These are phyloP conservation scores for Uria aalge DNA, from an alignment of 2,113 vertebrate genomes.

Conservation along the genomic window DNA sequence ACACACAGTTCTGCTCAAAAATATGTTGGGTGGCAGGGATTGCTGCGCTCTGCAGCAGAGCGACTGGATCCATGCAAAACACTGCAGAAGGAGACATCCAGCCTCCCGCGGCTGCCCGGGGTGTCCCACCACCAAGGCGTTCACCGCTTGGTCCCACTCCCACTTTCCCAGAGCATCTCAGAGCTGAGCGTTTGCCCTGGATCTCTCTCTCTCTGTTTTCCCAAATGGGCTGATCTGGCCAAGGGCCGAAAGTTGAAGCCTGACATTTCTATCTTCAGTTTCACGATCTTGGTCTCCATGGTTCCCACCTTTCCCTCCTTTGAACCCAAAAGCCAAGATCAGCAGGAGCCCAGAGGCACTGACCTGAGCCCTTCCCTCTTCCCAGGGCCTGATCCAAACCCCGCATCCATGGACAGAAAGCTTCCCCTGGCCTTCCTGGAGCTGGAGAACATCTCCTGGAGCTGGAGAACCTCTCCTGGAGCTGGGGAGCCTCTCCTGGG, in stretches of 20 bases:
- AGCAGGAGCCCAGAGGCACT: background rate
- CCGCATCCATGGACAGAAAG: background rate
- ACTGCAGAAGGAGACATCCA: background rate
- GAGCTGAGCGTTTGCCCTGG: background rate
- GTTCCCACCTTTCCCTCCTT: background rate
- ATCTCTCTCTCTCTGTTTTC: background rate
- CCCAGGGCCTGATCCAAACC: background rate
- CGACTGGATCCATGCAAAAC: background rate
- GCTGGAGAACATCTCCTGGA: background rate
- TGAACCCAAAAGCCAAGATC: background rate
- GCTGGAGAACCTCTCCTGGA: background rate
- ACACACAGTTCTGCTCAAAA: background rate
- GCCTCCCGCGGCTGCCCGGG: fast-evolving
- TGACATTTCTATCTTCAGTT: background rate
- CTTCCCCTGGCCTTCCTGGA: background rate
- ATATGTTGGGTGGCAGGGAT: background rate
- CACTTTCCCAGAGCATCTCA: background rate
- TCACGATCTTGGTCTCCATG: fast-evolving
- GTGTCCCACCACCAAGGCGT: background rate
- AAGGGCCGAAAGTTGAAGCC: background rate
- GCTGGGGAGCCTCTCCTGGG: background rate
- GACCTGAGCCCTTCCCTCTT: background rate
- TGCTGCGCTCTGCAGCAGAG: background rate
- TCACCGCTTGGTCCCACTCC: background rate
- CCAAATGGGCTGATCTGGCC: background rate